Evolutionary conservation across 2,888 invertebrate species (phyloP).

Genomic region (Strigamia crassipes): DNA sequence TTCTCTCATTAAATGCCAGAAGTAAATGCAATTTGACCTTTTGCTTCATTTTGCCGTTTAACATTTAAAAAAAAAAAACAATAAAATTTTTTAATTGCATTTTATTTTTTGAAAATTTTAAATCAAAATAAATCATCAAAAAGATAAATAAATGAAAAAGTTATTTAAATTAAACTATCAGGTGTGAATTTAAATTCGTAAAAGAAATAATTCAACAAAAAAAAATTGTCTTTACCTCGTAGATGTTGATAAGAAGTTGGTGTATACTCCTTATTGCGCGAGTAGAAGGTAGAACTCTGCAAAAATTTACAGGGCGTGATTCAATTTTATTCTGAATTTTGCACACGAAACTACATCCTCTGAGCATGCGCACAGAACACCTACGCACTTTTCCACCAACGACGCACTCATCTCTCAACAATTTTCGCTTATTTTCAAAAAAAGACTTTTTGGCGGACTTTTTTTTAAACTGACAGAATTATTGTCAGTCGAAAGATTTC

Average conservation of each 20-base stretch:
- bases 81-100: no score
- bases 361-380: not conserved
- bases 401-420: not conserved
- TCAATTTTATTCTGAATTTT: not conserved
- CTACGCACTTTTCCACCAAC: not conserved
- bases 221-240: not conserved
- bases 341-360: conserved; percentile 13
- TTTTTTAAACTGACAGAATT: not conserved
- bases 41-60: no score
- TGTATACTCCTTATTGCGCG: conserved; percentile 17
- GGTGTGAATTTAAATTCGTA: no score
- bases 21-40: no score
- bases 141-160: no score
- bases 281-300: conserved; percentile 4
- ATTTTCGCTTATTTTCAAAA: not conserved
- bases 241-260: not conserved
- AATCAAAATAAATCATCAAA: no score
- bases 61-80: no score
- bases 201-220: not conserved
- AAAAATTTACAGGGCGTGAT: not conserved
- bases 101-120: no score
- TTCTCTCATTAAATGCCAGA: no score
- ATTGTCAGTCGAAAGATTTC: not conserved
- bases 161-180: no score
- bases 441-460: not conserved